A percentile compares a stretch with the other conserved stretches of the same genome.
These are phyloP conservation scores for Dromas ardeola DNA, from an alignment of 2,113 vertebrate genomes.

Conservation along the genomic window DNA sequence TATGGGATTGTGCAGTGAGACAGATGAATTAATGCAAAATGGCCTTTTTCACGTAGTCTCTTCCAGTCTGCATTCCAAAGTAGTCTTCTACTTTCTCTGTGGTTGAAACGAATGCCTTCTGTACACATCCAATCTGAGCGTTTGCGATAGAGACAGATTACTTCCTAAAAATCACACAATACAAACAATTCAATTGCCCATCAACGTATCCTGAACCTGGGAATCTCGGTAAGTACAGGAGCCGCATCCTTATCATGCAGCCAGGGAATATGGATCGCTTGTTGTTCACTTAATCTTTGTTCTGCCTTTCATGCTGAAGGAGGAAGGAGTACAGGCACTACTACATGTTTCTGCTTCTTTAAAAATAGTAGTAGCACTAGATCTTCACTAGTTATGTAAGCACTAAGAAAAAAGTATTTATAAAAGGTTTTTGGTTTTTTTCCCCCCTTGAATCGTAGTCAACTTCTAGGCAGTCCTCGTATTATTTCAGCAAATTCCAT, in stretches of 20 bases:
- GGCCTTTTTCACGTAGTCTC: not conserved
- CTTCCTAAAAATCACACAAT: not conserved
- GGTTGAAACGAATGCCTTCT: not conserved
- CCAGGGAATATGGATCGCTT: not conserved
- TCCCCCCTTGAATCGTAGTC: not conserved
- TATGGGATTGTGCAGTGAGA: not conserved
- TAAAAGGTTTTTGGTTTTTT: not conserved
- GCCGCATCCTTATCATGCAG: accelerated
- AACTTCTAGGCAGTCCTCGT: not conserved
- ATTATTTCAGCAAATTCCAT: not conserved
- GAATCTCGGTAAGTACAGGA: not conserved
- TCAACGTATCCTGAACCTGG: not conserved
- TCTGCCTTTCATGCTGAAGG: not conserved
- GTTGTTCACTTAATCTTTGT: not conserved
- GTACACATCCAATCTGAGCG: not conserved
- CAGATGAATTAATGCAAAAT: not conserved
- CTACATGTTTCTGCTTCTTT: not conserved
- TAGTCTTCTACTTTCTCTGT: not conserved
- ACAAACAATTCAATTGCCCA: not conserved
- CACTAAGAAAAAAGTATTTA: not conserved
- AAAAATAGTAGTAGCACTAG: not conserved
- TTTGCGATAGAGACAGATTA: not conserved
- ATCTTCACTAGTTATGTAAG: not conserved
- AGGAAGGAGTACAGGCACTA: not conserved
- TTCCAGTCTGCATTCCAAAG: not conserved